Conservation (phyloP, 2,888 invertebrate genomes). For the Lepeophtheirus nordmannii region DNA sequence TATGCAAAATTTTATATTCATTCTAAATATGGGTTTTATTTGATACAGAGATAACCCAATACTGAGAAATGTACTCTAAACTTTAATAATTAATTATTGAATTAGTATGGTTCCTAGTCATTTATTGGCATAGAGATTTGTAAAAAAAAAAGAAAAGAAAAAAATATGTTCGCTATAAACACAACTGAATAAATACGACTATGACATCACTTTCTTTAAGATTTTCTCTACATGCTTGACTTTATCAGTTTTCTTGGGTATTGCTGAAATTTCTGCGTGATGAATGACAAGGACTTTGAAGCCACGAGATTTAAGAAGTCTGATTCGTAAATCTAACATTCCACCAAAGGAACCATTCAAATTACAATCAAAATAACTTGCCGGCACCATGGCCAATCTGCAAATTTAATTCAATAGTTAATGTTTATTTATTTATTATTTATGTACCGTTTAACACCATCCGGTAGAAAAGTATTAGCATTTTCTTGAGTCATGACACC, state of each 20-base stretch:
- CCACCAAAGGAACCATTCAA: not conserved
- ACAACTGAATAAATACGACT: not conserved
- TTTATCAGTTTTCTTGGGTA: slow-evolving; percentile 2
- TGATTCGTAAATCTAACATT: not conserved
- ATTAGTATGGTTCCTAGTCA: no score
- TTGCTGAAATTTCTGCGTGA: not conserved
- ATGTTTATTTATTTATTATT: no score
- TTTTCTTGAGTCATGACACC: not conserved
- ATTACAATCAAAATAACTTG: not conserved
- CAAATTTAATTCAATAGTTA: not conserved
- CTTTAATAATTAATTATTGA: no score
- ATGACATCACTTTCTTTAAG: not conserved
- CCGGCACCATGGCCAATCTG: not conserved
- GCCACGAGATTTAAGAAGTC: not conserved
- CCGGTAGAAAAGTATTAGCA: no score
- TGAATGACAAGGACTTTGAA: not conserved
- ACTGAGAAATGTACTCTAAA: no score
- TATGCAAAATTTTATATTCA: no score
- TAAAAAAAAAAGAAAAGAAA: no score
- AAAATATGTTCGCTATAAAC: no score
- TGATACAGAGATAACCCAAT: no score
- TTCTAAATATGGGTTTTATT: no score
- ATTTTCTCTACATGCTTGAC: not conserved
- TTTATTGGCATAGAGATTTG: no score
- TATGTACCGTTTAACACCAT: no score